These are phyloP conservation scores for Nebria ingens DNA, from an alignment of 1,140 invertebrate species.

Conservation along the genomic window DNA sequence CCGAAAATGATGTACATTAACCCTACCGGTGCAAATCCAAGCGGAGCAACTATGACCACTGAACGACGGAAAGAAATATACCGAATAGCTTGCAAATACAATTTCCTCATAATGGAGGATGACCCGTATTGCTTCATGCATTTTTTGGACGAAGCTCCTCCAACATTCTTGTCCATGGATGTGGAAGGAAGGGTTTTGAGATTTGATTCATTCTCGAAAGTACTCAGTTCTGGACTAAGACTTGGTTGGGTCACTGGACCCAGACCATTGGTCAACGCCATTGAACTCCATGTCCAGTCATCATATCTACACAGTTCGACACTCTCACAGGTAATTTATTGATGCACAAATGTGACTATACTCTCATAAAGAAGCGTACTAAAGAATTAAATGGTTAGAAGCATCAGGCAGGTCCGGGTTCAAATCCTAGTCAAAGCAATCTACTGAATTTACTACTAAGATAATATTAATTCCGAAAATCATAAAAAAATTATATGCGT, in stretches of 20 bases:
- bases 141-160: conserved; percentile 47
- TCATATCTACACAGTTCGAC: conserved; percentile 62
- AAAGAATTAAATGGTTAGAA: too few relatives aligned
- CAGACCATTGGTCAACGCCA: conserved; percentile 43
- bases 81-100: conserved; percentile 59
- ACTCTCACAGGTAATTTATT: conserved; percentile 47
- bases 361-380: too few relatives aligned
- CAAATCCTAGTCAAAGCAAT: too few relatives aligned
- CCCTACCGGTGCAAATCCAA: conserved; percentile 56
- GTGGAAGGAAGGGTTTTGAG: conserved; percentile 64
- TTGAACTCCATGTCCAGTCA: conserved; percentile 62
- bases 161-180: conserved; percentile 65
- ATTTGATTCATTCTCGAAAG: conserved; percentile 73
- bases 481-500: too few relatives aligned
- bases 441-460: too few relatives aligned
- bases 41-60: conserved; percentile 52
- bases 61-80: conserved; percentile 61
- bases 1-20: conserved; percentile 51
- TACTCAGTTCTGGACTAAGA: conserved; percentile 59
- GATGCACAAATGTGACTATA: too few relatives aligned
- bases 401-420: too few relatives aligned
- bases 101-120: conserved; percentile 71
- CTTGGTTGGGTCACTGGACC: conserved; percentile 62
- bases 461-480: too few relatives aligned
- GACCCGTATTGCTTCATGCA: conserved; percentile 73